Base-by-base conservation (phyloP, 2,888 invertebrate genomes). In the Acanthosepion pharaonis region DNA sequence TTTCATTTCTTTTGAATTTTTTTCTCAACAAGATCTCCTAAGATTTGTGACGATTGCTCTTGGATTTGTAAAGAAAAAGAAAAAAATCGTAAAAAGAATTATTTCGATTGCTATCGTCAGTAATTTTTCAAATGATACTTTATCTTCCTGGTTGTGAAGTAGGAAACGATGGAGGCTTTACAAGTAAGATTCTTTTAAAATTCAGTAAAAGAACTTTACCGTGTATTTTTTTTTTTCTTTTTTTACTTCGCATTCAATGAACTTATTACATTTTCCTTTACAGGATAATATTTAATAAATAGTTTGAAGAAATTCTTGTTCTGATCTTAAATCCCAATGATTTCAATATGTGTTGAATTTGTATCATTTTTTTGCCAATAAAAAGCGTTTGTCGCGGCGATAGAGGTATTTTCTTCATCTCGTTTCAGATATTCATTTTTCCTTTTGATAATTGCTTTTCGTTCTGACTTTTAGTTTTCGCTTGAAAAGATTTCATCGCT, bases 171-270 rank as follows among this genome's bases (percentile, higher is more conserved):
- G 33, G 78, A 78, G 78, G 78, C 78, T 33, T n/a, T 78, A 78
- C 78, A 78, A 78, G 78, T 78, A 78, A n/a, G 78, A 78, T 78
- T 78, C 78, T 78, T 78, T 78, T 78, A 78, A 78, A 78, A n/a
- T 15, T 78, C 78, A 78, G n/a, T 18, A 9, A 15, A 78, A n/a
- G n/a, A 78, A 33, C n/a, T 18, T 59, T 55, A 4, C 20, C 20
- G 15, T 55, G 3, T 15, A 53, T 15, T 55, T 59, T 23, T 59
- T 59, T 59, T 59, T 59, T 15, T 55, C 25, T 23, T 59, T 59
- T 59, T 59, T 59, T 11, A 18, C n/a, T 78, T 78, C 18, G 11
- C 15, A 33, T 78, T 33, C 78, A 78, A 33, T 78, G 78, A n/a
- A 78, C n/a, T n/a, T n/a, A 78, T 15, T 9, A 33, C 78, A 33